Evolutionary conservation across 92 coral and sea anemone genomes (phyloP).

Genomic region (Zoanthus solanderi): DNA sequence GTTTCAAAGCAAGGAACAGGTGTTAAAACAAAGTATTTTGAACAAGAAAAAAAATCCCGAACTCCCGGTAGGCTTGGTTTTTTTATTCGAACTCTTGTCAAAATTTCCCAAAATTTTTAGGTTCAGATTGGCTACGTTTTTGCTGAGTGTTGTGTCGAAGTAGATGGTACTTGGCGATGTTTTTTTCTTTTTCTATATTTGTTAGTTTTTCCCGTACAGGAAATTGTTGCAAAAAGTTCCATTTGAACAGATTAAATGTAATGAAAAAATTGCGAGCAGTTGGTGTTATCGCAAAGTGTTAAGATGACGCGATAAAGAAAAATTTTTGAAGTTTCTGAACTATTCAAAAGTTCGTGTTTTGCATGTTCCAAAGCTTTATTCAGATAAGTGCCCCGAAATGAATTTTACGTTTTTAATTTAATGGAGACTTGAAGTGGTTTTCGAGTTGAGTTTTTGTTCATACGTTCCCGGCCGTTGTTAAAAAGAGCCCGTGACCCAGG

Average conservation of each 20-base stretch:
- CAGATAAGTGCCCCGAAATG: background rate
- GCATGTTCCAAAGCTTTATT: background rate
- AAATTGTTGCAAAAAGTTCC: background rate
- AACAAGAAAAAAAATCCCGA: background rate
- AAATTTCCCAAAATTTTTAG: background rate
- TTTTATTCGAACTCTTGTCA: background rate
- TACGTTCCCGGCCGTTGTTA: background rate
- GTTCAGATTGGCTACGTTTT: background rate
- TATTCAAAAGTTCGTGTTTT: background rate
- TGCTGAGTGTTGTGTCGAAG: background rate
- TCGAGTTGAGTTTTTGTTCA: background rate
- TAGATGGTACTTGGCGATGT: background rate
- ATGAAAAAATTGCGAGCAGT: background rate
- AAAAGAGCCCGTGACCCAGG: constrained; percentile 16
- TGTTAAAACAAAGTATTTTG: background rate
- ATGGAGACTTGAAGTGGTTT: background rate
- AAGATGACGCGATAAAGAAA: background rate
- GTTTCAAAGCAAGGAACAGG: constrained; percentile 9
- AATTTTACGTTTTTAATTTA: background rate
- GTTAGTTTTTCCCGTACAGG: background rate
- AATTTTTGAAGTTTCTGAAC: background rate
- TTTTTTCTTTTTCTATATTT: background rate
- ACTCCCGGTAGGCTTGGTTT: background rate
- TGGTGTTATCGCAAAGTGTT: background rate
- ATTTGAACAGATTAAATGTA: background rate